These are phyloP conservation scores for Helicoverpa assulta DNA, from an alignment of 2,888 invertebrate genomes.

Conservation along the genomic window DNA sequence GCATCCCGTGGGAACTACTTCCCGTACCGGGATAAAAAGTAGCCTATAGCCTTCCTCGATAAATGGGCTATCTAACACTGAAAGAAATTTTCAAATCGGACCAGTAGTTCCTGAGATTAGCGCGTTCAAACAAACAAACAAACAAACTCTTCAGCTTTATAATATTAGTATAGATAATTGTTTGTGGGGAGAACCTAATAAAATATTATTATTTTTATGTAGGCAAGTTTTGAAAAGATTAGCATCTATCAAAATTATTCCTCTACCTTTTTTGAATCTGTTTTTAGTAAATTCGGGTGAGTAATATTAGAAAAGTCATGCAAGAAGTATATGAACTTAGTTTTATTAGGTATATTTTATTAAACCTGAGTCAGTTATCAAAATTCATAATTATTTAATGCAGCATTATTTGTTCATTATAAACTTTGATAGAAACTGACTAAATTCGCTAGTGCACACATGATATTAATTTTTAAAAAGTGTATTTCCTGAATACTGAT, in stretches of 20 bases:
- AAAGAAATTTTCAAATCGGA: too few species aligned
- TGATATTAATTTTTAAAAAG: conserved; percentile 21
- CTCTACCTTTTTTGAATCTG: conserved; percentile 6
- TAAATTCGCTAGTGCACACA: conserved; percentile 31
- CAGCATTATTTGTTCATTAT: conserved; percentile 26
- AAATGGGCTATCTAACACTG: too few species aligned
- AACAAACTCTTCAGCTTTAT: too few species aligned
- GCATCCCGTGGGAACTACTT: too few species aligned
- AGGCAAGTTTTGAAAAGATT: neutral
- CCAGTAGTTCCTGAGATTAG: too few species aligned
- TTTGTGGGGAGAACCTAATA: too few species aligned
- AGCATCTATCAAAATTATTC: neutral
- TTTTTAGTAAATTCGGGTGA: conserved; percentile 25
- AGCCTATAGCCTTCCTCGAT: too few species aligned
- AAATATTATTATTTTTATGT: neutral
- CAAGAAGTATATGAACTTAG: conserved; percentile 49
- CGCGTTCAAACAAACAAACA: too few species aligned
- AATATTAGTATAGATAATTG: too few species aligned
- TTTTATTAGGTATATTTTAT: conserved; percentile 45
- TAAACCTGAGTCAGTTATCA: conserved; percentile 42
- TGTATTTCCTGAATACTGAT: neutral
- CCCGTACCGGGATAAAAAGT: too few species aligned
- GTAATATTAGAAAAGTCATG: conserved; percentile 48
- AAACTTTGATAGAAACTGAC: conserved; percentile 31
- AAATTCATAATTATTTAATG: conserved; percentile 42